Base-by-base conservation (phyloP, 2,113 vertebrate species). In the Trichomycterus rosablanca region DNA sequence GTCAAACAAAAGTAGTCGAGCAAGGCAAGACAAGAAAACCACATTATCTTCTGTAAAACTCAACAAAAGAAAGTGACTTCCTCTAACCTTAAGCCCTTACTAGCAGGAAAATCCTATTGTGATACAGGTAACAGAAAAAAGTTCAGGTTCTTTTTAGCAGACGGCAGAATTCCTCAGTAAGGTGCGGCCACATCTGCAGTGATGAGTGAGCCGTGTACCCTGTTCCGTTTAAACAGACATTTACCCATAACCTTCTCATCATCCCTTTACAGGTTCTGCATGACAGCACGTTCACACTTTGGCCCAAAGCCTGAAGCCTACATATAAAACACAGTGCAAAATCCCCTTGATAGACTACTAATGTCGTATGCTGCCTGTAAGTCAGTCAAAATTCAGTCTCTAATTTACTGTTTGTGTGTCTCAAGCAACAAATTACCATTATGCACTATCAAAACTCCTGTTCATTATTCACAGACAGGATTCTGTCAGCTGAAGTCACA, bases 241-340 rank as follows among this genome's bases (percentile, higher is more conserved):
- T 71, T 67, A 73, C 65, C 73, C 73, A 44, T 68, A 66, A 37
- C 37, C 15, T 50, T 74, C 62, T 66, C 71, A 72, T 68, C 69
- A 74, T 52, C 63, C 44, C 56, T 64, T 63, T 22, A 34, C 35
- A 45, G 51, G 50, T 72, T 74, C 44, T 50, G 65, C 62, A 75
- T 71, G 69, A 71, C 61, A 30, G 62, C 67, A 54, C 50, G 37
- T 45, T 43, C 24, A 50, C 48, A 54, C 26, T 20, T 44, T 48
- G 20, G n/a, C 34, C 15, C 14, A 44, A 3, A 37, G 24, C 62
- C 51, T 35, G 5, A 18, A 11, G 49, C 26, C 18, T 7, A 42
- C 15, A 22, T 18, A 66, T 24, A 5, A 18, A 58, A 34, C 18
- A 14, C 19, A 11, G 50, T 20, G 23, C 15, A 51, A 52, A 22